Evolutionary conservation across 2,888 invertebrate genomes (phyloP).

Genomic region (Aromia moschata): DNA sequence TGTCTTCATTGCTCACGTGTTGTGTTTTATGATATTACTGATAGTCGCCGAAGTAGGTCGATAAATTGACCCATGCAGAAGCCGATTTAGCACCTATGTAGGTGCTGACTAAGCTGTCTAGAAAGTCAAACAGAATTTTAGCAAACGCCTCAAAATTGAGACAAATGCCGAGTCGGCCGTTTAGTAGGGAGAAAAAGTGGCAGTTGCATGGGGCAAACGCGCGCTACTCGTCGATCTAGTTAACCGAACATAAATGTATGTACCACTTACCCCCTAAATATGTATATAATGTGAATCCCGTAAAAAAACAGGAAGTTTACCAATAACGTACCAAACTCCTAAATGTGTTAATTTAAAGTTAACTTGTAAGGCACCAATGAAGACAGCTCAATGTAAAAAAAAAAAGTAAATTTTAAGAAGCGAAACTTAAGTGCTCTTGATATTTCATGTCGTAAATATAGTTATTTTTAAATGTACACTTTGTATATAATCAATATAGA

Average conservation of each 20-base stretch:
- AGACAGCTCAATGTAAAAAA: slow-evolving; percentile 60
- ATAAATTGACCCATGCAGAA: neutral
- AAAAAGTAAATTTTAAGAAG: slow-evolving; percentile 58
- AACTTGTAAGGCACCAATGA: slow-evolving; percentile 52
- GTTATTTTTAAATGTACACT: slow-evolving; percentile 64
- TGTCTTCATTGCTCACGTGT: slow-evolving; percentile 58
- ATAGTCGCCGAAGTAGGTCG: slow-evolving; percentile 10
- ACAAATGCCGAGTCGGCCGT: too few species aligned
- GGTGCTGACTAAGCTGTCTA: too few species aligned
- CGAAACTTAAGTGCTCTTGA: slow-evolving; percentile 65
- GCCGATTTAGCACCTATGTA: neutral
- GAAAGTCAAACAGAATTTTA: too few species aligned
- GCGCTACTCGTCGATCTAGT: slow-evolving; percentile 14
- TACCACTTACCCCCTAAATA: slow-evolving; percentile 28
- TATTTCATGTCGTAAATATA: slow-evolving; percentile 63
- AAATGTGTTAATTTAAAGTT: slow-evolving; percentile 53
- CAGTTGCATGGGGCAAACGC: neutral
- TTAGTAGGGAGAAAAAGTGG: too few species aligned
- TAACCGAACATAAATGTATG: slow-evolving; percentile 31
- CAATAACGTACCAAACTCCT: slow-evolving; percentile 59
- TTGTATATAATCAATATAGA: slow-evolving; percentile 62
- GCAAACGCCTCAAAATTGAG: too few species aligned
- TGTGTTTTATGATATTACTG: slow-evolving; percentile 40
- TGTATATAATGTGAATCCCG: slow-evolving; percentile 44
- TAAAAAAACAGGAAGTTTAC: slow-evolving; percentile 54